phyloP scores from a whole-genome alignment of 2,888 invertebrate genomes.

The Andrena flavipes region DNA sequence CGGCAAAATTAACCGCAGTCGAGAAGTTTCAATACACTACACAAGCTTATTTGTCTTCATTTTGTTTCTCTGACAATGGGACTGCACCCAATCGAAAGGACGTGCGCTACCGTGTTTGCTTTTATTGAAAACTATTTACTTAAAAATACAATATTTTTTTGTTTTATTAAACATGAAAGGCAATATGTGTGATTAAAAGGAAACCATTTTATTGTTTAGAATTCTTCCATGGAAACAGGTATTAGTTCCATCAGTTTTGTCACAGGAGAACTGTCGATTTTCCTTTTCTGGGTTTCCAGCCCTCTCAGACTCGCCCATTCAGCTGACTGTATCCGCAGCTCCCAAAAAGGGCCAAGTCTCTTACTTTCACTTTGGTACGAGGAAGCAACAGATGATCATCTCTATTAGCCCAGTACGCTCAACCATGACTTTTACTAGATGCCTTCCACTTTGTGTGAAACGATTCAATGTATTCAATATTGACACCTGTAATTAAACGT shows the following conservation, averaged over 20 bases:
- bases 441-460: constrained; percentile 95
- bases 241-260: constrained; percentile 56
- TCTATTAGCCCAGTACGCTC: constrained; percentile 80
- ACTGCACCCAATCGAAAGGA: not conserved
- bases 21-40: not conserved
- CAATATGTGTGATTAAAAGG: constrained; percentile 62
- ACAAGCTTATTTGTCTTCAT: not conserved
- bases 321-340: constrained; percentile 56
- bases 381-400: constrained; percentile 66
- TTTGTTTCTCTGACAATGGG: not conserved
- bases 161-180: constrained; percentile 62
- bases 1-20: constrained; percentile 13
- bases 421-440: constrained; percentile 88
- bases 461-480: constrained; percentile 92
- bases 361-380: constrained; percentile 56
- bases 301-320: constrained; percentile 67
- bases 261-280: constrained; percentile 64
- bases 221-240: constrained; percentile 57
- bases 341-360: constrained; percentile 50
- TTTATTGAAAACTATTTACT: constrained; percentile 69
- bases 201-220: constrained; percentile 66
- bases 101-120: constrained; percentile 16
- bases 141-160: constrained; percentile 64
- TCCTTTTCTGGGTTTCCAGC: constrained; percentile 78
- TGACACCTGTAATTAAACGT: constrained; percentile 87